A percentile compares a stretch with the other conserved stretches of the same genome.
Conservation (phyloP, 2,797 vertebrate genomes). For the Catostomus latipinnis region DNA sequence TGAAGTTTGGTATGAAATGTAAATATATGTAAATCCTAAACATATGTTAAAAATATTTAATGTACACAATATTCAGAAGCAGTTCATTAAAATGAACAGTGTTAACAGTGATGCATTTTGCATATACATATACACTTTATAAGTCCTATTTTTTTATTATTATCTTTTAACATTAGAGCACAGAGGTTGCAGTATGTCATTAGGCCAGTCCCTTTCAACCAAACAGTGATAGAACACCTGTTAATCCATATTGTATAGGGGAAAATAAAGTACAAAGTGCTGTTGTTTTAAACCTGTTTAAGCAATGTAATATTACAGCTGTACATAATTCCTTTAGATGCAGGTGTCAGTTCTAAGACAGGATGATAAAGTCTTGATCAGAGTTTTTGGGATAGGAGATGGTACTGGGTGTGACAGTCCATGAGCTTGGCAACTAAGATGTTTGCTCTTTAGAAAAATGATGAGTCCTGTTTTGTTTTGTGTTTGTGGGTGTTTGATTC, state of each 20-base stretch:
- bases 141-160: neutral
- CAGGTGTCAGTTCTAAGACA: constrained; percentile 5
- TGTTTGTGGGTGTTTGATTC: neutral
- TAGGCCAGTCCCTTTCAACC: neutral
- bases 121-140: too few species aligned
- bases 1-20: too few species aligned
- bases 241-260: neutral
- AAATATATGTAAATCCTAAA: too few species aligned
- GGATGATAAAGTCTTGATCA: constrained; percentile 22
- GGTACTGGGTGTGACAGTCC: neutral
- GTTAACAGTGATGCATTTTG: neutral
- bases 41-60: too few species aligned
- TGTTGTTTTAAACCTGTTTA: neutral
- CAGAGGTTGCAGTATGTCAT: too few species aligned
- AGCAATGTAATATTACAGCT: neutral
- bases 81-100: neutral
- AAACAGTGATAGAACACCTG: neutral
- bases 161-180: too few species aligned
- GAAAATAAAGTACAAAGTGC: neutral
- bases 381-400: too few species aligned
- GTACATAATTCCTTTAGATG: constrained; percentile 2
- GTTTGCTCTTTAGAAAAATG: neutral
- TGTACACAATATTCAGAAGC: neutral
- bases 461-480: neutral
- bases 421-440: neutral